A percentile compares a stretch with the other conserved stretches of the same genome.
phyloP scores from a whole-genome alignment of 2,797 vertebrate species.

The Varecia variegata region DNA sequence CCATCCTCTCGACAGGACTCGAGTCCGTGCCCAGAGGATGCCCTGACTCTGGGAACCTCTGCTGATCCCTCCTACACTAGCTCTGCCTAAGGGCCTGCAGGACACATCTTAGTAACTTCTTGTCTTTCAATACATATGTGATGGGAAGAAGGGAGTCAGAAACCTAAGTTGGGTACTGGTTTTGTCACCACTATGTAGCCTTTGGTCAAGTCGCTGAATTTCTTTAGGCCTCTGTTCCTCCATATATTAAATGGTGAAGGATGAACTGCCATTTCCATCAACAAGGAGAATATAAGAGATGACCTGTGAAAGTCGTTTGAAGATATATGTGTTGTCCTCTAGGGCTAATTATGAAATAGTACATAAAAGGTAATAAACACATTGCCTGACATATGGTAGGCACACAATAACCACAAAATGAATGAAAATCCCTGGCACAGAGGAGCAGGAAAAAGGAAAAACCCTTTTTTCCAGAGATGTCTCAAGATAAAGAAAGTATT shows the following conservation, averaged over 20 bases:
- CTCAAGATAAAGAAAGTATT: background rate
- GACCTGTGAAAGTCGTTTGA: background rate
- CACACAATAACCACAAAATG: background rate
- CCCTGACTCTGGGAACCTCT: background rate
- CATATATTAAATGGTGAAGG: background rate
- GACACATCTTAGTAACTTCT: background rate
- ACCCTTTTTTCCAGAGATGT: background rate
- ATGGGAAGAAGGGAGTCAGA: background rate
- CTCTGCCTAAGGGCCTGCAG: background rate
- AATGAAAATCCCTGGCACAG: background rate
- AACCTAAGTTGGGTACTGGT: background rate
- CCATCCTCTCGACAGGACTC: background rate
- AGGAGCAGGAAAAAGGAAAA: background rate
- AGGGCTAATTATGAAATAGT: background rate
- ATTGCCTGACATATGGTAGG: background rate
- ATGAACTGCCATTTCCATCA: background rate
- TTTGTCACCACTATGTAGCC: background rate
- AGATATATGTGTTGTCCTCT: background rate
- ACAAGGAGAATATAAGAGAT: background rate
- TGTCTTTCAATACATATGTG: background rate
- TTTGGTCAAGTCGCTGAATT: background rate
- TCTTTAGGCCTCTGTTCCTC: conserved; percentile 27
- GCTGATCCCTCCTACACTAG: background rate
- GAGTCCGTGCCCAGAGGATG: background rate
- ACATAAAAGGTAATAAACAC: background rate